phyloP scores from a whole-genome alignment of 2,113 vertebrate species.

The Dasyornis broadbenti region DNA sequence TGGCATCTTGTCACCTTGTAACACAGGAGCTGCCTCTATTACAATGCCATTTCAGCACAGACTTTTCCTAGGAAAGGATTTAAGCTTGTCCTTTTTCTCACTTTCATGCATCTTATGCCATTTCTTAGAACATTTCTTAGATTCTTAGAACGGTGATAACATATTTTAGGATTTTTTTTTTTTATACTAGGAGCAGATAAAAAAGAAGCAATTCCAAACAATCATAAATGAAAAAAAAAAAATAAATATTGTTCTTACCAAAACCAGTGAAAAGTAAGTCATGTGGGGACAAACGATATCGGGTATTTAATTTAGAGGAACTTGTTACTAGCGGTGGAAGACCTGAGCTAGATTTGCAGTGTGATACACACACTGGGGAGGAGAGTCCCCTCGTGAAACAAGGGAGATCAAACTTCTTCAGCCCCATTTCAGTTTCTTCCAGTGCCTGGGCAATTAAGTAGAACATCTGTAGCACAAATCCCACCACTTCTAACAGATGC shows the following conservation, averaged over 20 bases:
- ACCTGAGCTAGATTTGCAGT: not conserved
- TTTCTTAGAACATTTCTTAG: not conserved
- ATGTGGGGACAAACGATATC: not conserved
- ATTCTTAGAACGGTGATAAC: too few relatives aligned
- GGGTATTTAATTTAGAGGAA: not conserved
- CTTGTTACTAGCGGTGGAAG: not conserved
- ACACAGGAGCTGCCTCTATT: not conserved
- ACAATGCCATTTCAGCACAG: not conserved
- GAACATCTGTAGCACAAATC: not conserved
- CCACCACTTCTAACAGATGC: not conserved
- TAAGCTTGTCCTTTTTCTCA: not conserved
- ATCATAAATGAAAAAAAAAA: not conserved
- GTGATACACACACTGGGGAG: fast-evolving
- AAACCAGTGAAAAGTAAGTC: not conserved
- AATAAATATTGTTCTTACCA: not conserved
- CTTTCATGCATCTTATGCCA: not conserved
- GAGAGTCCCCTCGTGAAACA: not conserved
- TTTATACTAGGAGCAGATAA: not conserved
- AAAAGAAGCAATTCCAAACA: not conserved
- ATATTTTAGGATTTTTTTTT: not conserved
- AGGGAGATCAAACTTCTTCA: not conserved
- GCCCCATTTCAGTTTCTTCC: not conserved
- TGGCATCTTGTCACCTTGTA: not conserved
- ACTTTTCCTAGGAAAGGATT: not conserved
- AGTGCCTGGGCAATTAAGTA: not conserved